Conservation (phyloP, 1,140 invertebrate genomes). For the Drosophila pallidifrons region DNA sequence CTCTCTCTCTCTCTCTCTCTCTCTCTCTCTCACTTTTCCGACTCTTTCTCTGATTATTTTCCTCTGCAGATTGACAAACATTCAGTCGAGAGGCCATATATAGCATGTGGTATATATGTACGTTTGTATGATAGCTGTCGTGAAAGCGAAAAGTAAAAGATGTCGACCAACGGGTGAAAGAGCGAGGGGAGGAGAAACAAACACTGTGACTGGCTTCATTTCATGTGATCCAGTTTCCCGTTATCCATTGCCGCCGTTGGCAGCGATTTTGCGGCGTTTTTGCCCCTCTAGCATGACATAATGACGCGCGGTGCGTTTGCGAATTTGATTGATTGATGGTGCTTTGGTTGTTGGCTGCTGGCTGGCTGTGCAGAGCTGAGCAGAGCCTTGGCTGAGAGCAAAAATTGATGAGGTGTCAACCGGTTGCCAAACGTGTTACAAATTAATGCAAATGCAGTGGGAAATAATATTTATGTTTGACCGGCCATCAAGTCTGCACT, state of each 20-base stretch:
- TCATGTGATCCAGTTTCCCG: constrained; percentile 23
- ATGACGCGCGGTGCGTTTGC: constrained; percentile 24
- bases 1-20: too few species aligned
- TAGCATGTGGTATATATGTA: too few species aligned
- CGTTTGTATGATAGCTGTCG: constrained; percentile 6
- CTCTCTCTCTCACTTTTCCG: too few species aligned
- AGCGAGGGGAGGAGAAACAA: background rate
- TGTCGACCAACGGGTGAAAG: background rate
- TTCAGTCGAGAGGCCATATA: too few species aligned
- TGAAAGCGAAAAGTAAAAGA: constrained; percentile 1
- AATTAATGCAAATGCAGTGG: constrained; percentile 32
- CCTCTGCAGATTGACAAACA: constrained; percentile 11
- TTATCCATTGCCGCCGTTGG: background rate
- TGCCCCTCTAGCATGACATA: constrained; percentile 33
- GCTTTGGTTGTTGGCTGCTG: background rate
- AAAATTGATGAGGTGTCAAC: constrained; percentile 32
- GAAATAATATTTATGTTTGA: constrained; percentile 26
- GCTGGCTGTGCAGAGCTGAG: background rate
- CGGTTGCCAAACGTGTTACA: constrained; percentile 34
- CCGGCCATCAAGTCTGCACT: background rate
- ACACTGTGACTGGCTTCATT: constrained; percentile 13
- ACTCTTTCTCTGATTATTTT: background rate
- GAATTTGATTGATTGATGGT: constrained; percentile 49
- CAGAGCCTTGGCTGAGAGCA: constrained; percentile 6
- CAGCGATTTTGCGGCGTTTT: constrained; percentile 16